Percentiles rank a stretch among this genome's conserved stretches.
These are phyloP conservation scores for Morone chrysops DNA, from an alignment of 2,113 vertebrate genomes.

Conservation along the genomic window DNA sequence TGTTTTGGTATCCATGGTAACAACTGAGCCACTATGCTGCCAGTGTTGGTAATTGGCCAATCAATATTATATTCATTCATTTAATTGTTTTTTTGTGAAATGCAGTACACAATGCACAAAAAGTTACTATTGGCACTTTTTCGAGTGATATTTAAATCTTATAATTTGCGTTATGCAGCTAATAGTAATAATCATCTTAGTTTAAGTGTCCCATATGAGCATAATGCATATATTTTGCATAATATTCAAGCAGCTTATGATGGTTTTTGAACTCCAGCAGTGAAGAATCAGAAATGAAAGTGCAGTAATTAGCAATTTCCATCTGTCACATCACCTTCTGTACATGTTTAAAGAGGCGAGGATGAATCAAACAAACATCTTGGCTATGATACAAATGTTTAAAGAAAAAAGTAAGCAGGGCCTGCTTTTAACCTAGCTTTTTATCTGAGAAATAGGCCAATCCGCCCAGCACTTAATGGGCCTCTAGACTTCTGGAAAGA, in stretches of 20 bases:
- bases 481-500: constrained; percentile 45
- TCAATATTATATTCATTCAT: constrained; percentile 18
- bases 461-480: constrained; percentile 41
- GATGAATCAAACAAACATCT: constrained; percentile 52
- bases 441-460: constrained; percentile 32
- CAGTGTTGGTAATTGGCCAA: constrained; percentile 40
- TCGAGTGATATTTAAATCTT: background rate
- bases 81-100: background rate
- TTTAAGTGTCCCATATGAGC: background rate
- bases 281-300: constrained; percentile 52
- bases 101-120: background rate
- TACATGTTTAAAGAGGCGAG: constrained; percentile 44
- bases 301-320: constrained; percentile 66
- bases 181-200: background rate
- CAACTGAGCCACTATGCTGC: constrained; percentile 1
- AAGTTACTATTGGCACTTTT: background rate
- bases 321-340: constrained; percentile 69
- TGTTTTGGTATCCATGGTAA: constrained; percentile 30
- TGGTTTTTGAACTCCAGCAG: constrained; percentile 17
- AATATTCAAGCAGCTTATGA: background rate
- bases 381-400: constrained; percentile 48
- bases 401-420: constrained; percentile 35
- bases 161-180: background rate
- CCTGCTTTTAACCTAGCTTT: constrained; percentile 56
- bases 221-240: constrained; percentile 3